Conservation (phyloP, 2,113 vertebrate genomes). For the Pteropus alecto region DNA sequence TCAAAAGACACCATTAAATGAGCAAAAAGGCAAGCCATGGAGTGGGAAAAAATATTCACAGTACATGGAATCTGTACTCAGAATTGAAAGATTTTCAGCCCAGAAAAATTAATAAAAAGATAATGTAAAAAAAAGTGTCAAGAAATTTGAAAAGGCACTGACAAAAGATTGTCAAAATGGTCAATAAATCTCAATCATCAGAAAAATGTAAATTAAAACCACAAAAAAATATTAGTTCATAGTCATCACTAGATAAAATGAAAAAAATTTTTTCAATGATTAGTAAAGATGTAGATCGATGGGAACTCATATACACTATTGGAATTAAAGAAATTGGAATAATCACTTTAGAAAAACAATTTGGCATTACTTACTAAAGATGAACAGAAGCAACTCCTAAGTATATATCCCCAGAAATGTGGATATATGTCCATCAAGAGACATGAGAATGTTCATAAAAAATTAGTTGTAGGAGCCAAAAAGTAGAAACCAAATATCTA, state of each 20-base stretch:
- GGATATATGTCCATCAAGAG: not conserved
- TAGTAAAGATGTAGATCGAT: not conserved
- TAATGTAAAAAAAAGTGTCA: not conserved
- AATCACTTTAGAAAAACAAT: not conserved
- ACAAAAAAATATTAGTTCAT: not conserved
- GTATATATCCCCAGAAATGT: not conserved
- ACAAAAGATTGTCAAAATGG: not conserved
- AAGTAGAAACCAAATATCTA: not conserved
- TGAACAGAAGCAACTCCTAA: not conserved
- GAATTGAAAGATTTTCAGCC: not conserved
- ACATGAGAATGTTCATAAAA: not conserved
- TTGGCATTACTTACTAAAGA: not conserved
- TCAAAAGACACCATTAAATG: not conserved
- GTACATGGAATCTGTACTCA: not conserved
- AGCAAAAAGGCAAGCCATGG: not conserved
- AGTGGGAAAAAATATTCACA: not conserved
- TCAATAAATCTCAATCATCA: not conserved
- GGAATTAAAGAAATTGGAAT: not conserved
- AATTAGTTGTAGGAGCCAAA: not conserved
- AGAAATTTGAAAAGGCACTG: not conserved
- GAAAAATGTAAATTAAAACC: conserved; percentile 25
- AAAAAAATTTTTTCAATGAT: not conserved
- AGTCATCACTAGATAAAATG: not conserved
- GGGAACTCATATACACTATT: not conserved
- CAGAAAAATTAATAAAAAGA: conserved; percentile 4